These are phyloP conservation scores for Orthosia gothica DNA, from an alignment of 2,888 invertebrate species.

Conservation along the genomic window DNA sequence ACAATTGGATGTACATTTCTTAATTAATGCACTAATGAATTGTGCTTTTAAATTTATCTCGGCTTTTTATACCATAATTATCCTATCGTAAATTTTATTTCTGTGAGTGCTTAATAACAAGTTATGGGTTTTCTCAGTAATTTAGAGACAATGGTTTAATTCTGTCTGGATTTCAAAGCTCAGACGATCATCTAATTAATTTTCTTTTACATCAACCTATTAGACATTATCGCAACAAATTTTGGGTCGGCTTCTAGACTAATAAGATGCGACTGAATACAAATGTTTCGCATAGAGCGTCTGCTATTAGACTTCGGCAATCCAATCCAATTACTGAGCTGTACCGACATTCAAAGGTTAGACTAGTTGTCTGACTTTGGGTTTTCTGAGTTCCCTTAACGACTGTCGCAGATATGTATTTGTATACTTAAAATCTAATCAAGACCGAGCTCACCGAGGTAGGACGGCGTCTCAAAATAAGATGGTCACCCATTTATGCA, in stretches of 20 bases:
- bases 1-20: neutral
- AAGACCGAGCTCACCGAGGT: neutral
- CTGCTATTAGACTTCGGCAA: neutral
- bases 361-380: slow-evolving; percentile 9
- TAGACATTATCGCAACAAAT: neutral
- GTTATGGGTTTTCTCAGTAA: neutral
- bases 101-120: neutral
- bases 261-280: neutral
- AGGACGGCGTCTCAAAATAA: neutral
- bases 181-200: neutral
- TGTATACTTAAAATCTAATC: slow-evolving; percentile 7
- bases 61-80: neutral
- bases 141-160: neutral
- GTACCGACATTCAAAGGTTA: slow-evolving; percentile 1
- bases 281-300: neutral
- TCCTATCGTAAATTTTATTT: neutral
- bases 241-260: neutral
- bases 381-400: slow-evolving; percentile 2
- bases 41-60: neutral
- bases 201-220: neutral
- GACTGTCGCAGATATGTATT: neutral
- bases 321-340: slow-evolving; percentile 25
- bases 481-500: neutral
- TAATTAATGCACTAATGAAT: neutral
- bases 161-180: neutral